Base-by-base conservation (phyloP, 2,888 invertebrate species). In the Philereme vetulata region DNA sequence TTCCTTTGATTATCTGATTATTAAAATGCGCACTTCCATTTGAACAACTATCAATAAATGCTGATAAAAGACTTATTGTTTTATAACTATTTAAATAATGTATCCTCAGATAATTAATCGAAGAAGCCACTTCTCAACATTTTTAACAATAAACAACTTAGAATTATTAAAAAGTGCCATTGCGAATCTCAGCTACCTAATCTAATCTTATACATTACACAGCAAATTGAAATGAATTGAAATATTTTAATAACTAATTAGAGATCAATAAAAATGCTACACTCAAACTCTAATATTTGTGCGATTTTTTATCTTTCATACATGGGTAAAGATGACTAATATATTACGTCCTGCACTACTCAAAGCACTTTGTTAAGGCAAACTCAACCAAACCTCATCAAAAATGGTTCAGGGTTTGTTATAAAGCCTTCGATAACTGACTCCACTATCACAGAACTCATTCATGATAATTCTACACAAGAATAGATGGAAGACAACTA, bases 401-500 rank as follows among this genome's bases (percentile, higher is more conserved):
- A 36, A 21, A 11, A n/a, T 8, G 21, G 51, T 72, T 94, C 91
- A 95, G 74, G 95, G 94, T 87, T 95, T 95, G 78, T 94, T 95
- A 82, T 96, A 95, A 71, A 96, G 93, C 82, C 94, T 93, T 78
- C 94, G 93, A 74, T 95, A 93, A 77, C 93, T 94, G 74, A 95
- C 94, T 67, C 94, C 94, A 53, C 93, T 94, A 70, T 95, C 95
- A 82, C 96, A 97, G 84, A 97, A 97, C 82, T 98, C 98, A 74
- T 96, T 97, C 90, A 97, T 96, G 68, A 98, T 96, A 72, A 98
- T 93, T 87, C 98, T 97, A 90, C 96, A 97, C 35, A 98, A 93
- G 92, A 98, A 98, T 75, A 98, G 93, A 88, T 98, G 98, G 91
- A 98, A 98, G 73, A 97, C 94, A 62, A 97, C 93, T 72, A 98